A percentile compares a stretch with the other conserved stretches of the same genome.
Conservation (phyloP, 1,140 invertebrate species). For the Adelges cooleyi region DNA sequence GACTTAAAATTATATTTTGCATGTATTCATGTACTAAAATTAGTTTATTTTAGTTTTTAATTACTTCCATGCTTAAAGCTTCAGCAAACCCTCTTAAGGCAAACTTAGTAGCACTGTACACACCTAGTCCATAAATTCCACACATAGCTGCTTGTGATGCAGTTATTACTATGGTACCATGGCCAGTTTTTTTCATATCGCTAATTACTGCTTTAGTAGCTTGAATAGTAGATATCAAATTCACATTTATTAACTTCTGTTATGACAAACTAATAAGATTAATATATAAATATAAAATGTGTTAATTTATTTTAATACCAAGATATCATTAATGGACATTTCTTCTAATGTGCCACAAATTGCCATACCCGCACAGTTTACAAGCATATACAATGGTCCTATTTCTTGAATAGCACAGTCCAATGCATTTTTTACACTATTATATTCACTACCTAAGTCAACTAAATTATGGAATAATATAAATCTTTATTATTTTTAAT, state of each 20-base stretch:
- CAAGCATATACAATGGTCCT: conserved; percentile 74
- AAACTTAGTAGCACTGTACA: conserved; percentile 89
- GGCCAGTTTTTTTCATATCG: conserved; percentile 55
- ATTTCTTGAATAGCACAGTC: conserved; percentile 46
- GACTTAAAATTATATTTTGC: no score
- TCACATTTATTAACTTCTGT: conserved; percentile 52
- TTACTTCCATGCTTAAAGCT: conserved; percentile 79
- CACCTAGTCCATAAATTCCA: conserved; percentile 82
- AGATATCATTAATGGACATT: conserved; percentile 55
- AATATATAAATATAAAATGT: neutral
- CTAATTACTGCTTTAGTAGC: conserved; percentile 55
- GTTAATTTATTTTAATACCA: conserved; percentile 38
- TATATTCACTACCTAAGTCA: conserved; percentile 59
- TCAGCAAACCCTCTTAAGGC: conserved; percentile 90
- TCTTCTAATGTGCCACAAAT: conserved; percentile 74
- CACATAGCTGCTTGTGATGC: conserved; percentile 82
- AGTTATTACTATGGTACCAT: conserved; percentile 71
- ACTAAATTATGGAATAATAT: no score
- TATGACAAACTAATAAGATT: conserved; percentile 18
- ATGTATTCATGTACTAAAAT: no score
- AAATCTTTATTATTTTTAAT: no score
- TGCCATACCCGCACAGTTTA: conserved; percentile 83
- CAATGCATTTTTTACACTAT: conserved; percentile 49
- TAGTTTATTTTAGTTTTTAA: neutral
- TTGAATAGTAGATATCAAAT: conserved; percentile 59